phyloP scores from a whole-genome alignment of 1,140 invertebrate species.

The Heliconius melpomene region DNA sequence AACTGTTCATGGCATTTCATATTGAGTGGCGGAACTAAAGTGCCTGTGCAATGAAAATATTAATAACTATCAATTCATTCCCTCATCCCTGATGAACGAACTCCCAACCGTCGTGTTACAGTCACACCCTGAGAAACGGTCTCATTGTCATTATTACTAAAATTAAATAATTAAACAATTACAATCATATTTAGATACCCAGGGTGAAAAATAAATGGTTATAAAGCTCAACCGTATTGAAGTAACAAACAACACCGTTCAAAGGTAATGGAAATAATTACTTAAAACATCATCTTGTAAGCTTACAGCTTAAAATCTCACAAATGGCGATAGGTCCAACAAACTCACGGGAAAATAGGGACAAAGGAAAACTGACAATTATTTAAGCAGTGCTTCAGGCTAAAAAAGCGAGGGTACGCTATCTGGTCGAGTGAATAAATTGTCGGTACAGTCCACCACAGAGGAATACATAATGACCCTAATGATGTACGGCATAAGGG shows the following conservation, averaged over 20 bases:
- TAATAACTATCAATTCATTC: no score
- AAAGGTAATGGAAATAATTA: not conserved
- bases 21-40: no score
- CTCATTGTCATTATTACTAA: not conserved
- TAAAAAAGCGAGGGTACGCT: conserved; percentile 51
- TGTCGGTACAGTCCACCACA: conserved; percentile 41
- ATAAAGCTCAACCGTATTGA: not conserved
- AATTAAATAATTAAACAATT: not conserved
- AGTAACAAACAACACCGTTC: not conserved
- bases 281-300: conserved; percentile 3
- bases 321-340: conserved; percentile 9
- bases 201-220: not conserved
- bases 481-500: conserved; percentile 17
- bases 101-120: no score
- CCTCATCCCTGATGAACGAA: no score
- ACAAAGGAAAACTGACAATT: conserved; percentile 57
- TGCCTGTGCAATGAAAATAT: no score
- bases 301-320: not conserved
- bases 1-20: no score
- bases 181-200: not conserved
- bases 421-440: conserved; percentile 64
- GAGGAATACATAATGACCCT: conserved; percentile 3
- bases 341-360: conserved; percentile 19
- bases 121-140: no score
- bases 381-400: conserved; percentile 62